A percentile compares a stretch with the other conserved stretches of the same genome.
phyloP scores from a whole-genome alignment of 1,140 invertebrate genomes.

The Penaeus japonicus region DNA sequence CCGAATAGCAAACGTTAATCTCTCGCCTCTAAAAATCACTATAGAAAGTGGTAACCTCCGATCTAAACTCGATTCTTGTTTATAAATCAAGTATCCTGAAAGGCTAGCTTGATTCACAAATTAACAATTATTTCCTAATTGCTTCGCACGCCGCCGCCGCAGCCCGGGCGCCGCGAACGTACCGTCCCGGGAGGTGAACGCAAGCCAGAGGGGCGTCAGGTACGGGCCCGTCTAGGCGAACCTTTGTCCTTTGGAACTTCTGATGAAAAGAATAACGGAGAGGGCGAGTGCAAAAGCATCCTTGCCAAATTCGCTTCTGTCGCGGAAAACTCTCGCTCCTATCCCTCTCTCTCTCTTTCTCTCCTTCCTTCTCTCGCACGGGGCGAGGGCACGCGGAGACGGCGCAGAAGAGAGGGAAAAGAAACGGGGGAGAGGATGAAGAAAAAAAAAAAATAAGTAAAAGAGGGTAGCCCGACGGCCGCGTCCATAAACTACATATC shows the following conservation, averaged over 20 bases:
- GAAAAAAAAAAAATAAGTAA: background rate
- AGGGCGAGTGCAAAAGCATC: conserved; percentile 32
- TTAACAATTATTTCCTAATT: conserved; percentile 52
- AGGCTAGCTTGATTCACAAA: conserved; percentile 38
- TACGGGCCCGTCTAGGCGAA: conserved; percentile 24
- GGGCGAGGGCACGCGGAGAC: too few species aligned
- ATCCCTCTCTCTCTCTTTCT: too few species aligned
- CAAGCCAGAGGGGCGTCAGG: conserved; percentile 18
- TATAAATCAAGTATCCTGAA: conserved; percentile 55
- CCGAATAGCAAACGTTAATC: conserved; percentile 22
- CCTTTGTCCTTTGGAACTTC: conserved; percentile 46
- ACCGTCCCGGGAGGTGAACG: conserved; percentile 11
- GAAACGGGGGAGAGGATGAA: background rate
- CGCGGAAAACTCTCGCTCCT: too few species aligned
- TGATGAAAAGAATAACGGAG: conserved; percentile 43
- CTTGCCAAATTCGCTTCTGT: background rate
- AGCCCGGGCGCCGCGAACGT: background rate
- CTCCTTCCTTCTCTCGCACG: too few species aligned
- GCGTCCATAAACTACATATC: conserved; percentile 51
- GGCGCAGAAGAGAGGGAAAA: too few species aligned
- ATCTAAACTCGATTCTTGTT: conserved; percentile 56
- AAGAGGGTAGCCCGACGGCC: background rate
- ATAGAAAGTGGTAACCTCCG: conserved; percentile 52
- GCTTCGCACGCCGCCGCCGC: conserved; percentile 35
- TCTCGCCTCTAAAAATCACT: conserved; percentile 43